phyloP scores from a whole-genome alignment of 2,113 vertebrate species.

The Arothron firmamentum region DNA sequence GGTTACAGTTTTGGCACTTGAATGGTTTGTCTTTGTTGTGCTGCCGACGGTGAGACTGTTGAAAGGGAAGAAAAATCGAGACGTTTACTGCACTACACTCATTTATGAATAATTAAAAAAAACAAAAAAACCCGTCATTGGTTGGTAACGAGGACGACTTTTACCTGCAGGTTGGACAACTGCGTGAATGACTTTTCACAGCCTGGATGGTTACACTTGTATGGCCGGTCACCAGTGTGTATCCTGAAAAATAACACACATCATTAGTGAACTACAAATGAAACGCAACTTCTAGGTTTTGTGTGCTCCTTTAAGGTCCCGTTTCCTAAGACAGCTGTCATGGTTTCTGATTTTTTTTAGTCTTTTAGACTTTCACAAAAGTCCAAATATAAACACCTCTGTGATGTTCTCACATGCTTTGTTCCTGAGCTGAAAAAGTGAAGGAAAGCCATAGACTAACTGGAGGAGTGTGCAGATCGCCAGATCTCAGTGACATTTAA shows the following conservation, averaged over 20 bases:
- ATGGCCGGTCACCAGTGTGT: constrained; percentile 94
- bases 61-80: neutral
- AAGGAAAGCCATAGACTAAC: too few species aligned
- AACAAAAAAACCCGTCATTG: too few species aligned
- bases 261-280: neutral
- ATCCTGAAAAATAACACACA: constrained; percentile 77
- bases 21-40: constrained; percentile 99
- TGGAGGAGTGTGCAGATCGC: too few species aligned
- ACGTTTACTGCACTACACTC: too few species aligned
- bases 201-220: constrained; percentile 95
- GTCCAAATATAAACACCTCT: too few species aligned
- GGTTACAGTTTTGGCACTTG: constrained; percentile 99
- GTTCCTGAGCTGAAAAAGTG: too few species aligned
- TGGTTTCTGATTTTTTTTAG: neutral
- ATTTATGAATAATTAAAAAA: too few species aligned
- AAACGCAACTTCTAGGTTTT: neutral
- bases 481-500: too few species aligned
- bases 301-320: neutral
- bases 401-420: too few species aligned
- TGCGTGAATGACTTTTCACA: constrained; percentile 98
- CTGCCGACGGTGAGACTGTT: constrained; percentile 95
- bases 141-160: too few species aligned
- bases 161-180: constrained; percentile 94
- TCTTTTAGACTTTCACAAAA: too few species aligned
- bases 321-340: neutral